Evolutionary conservation across 2,113 vertebrate genomes (phyloP).

Genomic region (Accipiter cooperii): DNA sequence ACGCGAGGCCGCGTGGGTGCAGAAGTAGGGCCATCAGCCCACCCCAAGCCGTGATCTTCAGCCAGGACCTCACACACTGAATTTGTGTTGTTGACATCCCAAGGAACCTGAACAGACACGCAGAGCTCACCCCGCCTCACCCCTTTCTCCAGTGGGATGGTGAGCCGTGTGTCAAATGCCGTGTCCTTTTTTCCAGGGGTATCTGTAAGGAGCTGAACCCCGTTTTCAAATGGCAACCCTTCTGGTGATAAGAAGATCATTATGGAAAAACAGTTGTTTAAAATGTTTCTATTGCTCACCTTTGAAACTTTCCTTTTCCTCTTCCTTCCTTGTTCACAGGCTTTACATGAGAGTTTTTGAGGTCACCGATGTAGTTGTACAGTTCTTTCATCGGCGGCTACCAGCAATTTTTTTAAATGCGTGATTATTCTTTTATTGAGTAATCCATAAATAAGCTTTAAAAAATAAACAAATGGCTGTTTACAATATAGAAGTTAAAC

Average conservation of each 20-base stretch:
- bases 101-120: rapidly evolving
- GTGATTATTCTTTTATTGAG: background rate
- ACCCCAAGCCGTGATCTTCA: background rate
- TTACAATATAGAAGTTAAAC: background rate
- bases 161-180: background rate
- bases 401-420: background rate
- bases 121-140: background rate
- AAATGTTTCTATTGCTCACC: background rate
- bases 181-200: background rate
- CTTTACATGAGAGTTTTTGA: background rate
- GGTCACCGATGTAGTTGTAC: background rate
- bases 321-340: background rate
- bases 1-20: rapidly evolving
- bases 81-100: background rate
- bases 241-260: background rate
- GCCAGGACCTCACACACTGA: background rate
- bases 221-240: background rate
- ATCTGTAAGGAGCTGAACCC: background rate
- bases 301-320: background rate
- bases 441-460: background rate
- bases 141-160: background rate
- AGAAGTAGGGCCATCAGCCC: background rate
- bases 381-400: background rate
- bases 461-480: background rate
- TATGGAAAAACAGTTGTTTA: background rate